These are phyloP conservation scores for Diarsia mendica DNA, from an alignment of 2,888 invertebrate genomes.

Conservation along the genomic window DNA sequence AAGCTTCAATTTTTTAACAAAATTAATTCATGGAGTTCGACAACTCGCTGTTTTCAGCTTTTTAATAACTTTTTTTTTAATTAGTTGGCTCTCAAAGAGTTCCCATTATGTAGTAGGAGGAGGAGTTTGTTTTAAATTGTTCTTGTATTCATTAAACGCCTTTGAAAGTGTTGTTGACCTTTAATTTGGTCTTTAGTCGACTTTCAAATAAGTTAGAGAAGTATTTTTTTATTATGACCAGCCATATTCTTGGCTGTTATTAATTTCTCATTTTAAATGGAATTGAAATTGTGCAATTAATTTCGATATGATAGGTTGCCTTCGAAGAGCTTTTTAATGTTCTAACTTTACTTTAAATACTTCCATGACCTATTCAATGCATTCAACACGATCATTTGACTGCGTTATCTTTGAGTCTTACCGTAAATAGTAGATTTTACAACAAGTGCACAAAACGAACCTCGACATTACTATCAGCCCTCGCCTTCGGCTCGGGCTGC, in stretches of 20 bases:
- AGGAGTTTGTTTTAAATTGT: constrained; percentile 66
- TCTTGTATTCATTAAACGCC: constrained; percentile 70
- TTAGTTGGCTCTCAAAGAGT: constrained; percentile 72
- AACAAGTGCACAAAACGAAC: too few relatives aligned
- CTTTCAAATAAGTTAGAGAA: constrained; percentile 50
- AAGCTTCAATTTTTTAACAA: constrained; percentile 72
- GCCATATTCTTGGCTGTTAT: background rate
- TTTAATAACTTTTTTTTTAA: constrained; percentile 74
- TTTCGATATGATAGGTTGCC: too few relatives aligned
- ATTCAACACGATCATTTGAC: too few relatives aligned
- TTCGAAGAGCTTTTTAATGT: too few relatives aligned
- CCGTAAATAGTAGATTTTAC: too few relatives aligned
- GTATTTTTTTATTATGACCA: constrained; percentile 42
- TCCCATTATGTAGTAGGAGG: constrained; percentile 63
- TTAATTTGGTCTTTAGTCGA: constrained; percentile 65
- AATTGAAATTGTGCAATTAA: background rate
- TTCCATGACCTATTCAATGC: too few relatives aligned
- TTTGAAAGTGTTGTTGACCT: constrained; percentile 71
- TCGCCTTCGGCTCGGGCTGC: too few relatives aligned
- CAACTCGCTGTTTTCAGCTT: constrained; percentile 65
- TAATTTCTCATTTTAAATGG: background rate
- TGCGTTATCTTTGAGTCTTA: too few relatives aligned
- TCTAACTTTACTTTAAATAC: too few relatives aligned
- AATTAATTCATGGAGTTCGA: constrained; percentile 83
- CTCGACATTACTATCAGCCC: too few relatives aligned